phyloP scores from a whole-genome alignment of 2,113 vertebrate genomes.

The Pogona vitticeps region DNA sequence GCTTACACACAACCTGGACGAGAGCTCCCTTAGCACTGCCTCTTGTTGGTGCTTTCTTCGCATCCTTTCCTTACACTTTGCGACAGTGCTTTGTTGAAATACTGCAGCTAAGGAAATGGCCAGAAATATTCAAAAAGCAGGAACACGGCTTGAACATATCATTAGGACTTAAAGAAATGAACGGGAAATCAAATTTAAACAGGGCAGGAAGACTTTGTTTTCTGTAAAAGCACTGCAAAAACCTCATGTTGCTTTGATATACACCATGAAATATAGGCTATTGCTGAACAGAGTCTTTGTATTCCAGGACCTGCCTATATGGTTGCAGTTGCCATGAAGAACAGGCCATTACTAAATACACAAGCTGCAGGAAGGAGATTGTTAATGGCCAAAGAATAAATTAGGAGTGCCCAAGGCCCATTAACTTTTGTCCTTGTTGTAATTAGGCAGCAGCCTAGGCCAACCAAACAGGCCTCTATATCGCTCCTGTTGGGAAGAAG shows the following conservation, averaged over 20 bases:
- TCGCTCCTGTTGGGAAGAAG: background rate
- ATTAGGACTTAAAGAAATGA: background rate
- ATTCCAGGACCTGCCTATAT: background rate
- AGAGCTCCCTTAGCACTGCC: background rate
- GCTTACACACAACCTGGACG: background rate
- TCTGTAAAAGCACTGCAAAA: slow-evolving; percentile 31
- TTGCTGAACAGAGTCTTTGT: slow-evolving; percentile 20
- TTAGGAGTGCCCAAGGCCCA: background rate
- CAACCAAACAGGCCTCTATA: background rate
- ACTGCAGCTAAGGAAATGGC: background rate
- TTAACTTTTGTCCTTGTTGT: slow-evolving; percentile 6
- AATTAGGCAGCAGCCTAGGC: background rate
- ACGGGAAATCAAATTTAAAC: slow-evolving; percentile 24
- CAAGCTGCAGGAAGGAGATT: slow-evolving; percentile 20
- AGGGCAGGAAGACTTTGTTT: slow-evolving; percentile 30
- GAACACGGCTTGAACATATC: background rate
- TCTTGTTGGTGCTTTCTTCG: background rate
- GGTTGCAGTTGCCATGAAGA: slow-evolving; percentile 11
- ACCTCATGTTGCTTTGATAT: background rate
- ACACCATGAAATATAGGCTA: slow-evolving; percentile 3
- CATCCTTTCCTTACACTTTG: background rate
- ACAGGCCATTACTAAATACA: background rate
- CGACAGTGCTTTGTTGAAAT: background rate
- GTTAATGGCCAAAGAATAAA: slow-evolving; percentile 28
- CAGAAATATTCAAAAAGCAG: background rate